These are phyloP conservation scores for Drosophila funebris DNA, from an alignment of 1,140 invertebrate species.

Conservation along the genomic window DNA sequence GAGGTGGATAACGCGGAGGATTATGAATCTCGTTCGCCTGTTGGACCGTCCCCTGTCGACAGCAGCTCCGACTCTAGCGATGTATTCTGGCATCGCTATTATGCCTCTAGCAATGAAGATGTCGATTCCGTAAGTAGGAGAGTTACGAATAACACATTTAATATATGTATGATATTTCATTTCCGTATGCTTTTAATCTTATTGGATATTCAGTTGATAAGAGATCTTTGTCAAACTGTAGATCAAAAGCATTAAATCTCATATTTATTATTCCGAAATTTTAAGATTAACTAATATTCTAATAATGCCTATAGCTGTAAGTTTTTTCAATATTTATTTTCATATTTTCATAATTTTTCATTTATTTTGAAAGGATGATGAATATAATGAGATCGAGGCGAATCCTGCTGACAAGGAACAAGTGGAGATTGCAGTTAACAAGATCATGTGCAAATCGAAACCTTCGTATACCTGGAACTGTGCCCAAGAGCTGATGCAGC, in stretches of 20 bases:
- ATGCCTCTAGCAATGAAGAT: conserved; percentile 29
- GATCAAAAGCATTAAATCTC: too few species aligned
- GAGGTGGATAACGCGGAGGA: neutral
- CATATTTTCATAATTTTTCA: neutral
- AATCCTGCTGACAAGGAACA: conserved; percentile 29
- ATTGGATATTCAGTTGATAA: too few species aligned
- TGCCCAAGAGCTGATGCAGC: conserved; percentile 56
- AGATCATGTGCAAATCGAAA: conserved; percentile 62
- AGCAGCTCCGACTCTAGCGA: conserved; percentile 24
- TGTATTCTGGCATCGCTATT: conserved; percentile 7
- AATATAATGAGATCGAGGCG: conserved; percentile 4
- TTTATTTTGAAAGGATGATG: conserved; percentile 13
- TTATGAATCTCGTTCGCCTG: neutral
- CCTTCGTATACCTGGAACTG: conserved; percentile 60
- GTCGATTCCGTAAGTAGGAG: conserved; percentile 21
- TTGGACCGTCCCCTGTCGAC: neutral
- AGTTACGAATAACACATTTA: neutral
- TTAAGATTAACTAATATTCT: too few species aligned
- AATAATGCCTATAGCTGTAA: neutral
- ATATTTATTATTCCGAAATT: too few species aligned
- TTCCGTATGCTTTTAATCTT: too few species aligned
- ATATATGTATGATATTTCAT: too few species aligned
- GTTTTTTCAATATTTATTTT: neutral
- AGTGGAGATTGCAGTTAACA: conserved; percentile 34
- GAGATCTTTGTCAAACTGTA: too few species aligned